Evolutionary conservation across 2,113 vertebrate genomes (phyloP), one percentile per base, ranked within the genome.

Genomic region (Pseudorasbora parva): DNA sequence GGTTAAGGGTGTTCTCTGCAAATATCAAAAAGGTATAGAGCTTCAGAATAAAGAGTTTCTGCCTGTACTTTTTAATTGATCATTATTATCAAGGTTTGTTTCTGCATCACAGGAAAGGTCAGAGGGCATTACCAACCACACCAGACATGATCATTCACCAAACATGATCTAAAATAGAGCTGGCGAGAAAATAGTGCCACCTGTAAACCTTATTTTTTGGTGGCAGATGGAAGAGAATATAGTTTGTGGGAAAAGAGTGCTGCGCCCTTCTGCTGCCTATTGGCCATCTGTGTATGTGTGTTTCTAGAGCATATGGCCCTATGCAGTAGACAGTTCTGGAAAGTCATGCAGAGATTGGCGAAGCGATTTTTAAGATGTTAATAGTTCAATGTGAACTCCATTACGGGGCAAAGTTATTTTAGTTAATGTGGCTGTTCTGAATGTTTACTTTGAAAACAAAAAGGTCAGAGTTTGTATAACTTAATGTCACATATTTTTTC

Each of bases 171-270:
- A 81, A 68, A 81, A 69, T 69, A 51, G 78, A 54, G 30, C 43
- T 54, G 64, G 64, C 8, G 2, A 54, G 78, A 51, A 33, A 56
- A 69, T 37, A 19, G 6, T 81, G 62, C 62, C 60, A 81, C 78
- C 78, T 81, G 78, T 81, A 81, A 56, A 69, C 45, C 59, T 79
- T 27, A 7, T 68, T 81, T 69, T 68, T 81, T 69, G 30, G 25
- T 5, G 19, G 62, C 78, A 81, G 78, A 81, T 81, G 60, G 78
- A 81, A 81, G 17, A 81, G 78, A 81, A 81, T 27, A 81, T 81
- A 54, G 78, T 81, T 81, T 81, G 21, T 56, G 47, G 62, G 21
- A 69, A 79, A 64, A 51, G 41, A 4, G 43, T 66, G 41, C 23
- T 10, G 23, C 66, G 43, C 45, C 62, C 45, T 33, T 81, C 64